Evolutionary conservation across 2,888 invertebrate genomes (phyloP), one percentile per base, ranked within the genome.

Genomic region (Drosophila setosimentum): DNA sequence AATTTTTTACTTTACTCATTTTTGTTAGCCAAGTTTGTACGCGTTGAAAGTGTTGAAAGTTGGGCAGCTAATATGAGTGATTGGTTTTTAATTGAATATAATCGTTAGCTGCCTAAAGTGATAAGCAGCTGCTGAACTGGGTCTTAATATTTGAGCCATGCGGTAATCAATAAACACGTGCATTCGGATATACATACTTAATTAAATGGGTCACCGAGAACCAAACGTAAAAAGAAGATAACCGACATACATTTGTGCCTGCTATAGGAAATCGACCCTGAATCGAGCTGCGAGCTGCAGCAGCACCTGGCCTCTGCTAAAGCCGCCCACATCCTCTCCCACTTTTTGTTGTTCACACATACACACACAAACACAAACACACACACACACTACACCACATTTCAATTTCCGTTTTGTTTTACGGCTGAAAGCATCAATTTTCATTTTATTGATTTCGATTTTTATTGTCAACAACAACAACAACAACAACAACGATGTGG

Each of bases 321-420:
- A 49, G n/a, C 37, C 50, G 35, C 18, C 21, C 48, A 27, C 33
- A 13, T 11, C n/a, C 30, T 30, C 24, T 35, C 33, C 32, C 37
- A 18, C 13, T 24, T 49, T 49, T 16, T 18, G 18, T 27, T 10
- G 13, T 27, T 54, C 54, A 55, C 8, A 33, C 51, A 45, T 3
- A 4, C 7, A n/a, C 21, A 51, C 35, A 16, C 18, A 48, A 2
- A 37, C 1, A 35, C 21, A 53, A 27, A 35, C 11, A 24, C 21
- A 67, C 21, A 58, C 24, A 62, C 62, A 61, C 54, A 53, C 37
- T 69, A 74, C 68, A 88, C 86, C 86, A 75, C 86, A 90, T 87
- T 87, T 90, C 86, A 90, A 87, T 90, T 87, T 87, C 86, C 86
- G 90, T 77, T 86, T 86, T 86, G 83, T 86, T 88, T 89, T 90